Evolutionary conservation across 2,113 vertebrate genomes (phyloP).

Genomic region (Channa argus): DNA sequence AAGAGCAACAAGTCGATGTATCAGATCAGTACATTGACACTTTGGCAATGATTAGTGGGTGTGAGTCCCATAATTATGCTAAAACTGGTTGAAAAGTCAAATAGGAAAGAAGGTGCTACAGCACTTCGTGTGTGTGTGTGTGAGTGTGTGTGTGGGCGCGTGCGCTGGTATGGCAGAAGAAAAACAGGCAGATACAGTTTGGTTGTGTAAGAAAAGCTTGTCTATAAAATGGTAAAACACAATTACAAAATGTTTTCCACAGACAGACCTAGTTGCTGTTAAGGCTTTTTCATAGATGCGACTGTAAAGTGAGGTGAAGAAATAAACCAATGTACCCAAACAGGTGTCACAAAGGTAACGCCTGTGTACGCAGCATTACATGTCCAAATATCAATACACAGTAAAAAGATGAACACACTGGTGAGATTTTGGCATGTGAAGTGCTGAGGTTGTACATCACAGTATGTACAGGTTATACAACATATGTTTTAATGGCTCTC

Average conservation of each 20-base stretch:
- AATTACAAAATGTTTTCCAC: conserved; percentile 19
- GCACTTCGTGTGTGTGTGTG: conserved; percentile 13
- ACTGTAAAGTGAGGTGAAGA: conserved; percentile 50
- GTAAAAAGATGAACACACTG: conserved; percentile 35
- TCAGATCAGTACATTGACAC: conserved; percentile 37
- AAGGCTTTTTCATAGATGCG: conserved; percentile 64
- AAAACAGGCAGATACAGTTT: conserved; percentile 30
- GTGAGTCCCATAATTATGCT: conserved; percentile 17
- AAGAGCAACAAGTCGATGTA: conserved; percentile 27
- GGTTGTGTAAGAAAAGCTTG: conserved; percentile 13
- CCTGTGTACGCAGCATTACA: conserved; percentile 5
- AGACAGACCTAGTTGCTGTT: conserved; percentile 48
- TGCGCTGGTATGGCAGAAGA: conserved; percentile 50
- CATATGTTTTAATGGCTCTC: conserved; percentile 14
- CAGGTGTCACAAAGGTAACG: conserved; percentile 28
- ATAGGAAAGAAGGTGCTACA: conserved; percentile 38
- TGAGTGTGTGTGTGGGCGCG: conserved; percentile 4
- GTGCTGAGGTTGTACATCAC: conserved; percentile 48
- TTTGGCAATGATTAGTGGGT: conserved; percentile 29
- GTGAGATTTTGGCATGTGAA: conserved; percentile 65
- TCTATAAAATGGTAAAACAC: conserved; percentile 25
- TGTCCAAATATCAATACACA: background rate
- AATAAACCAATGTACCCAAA: conserved; percentile 43
- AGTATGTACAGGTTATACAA: conserved; percentile 43
- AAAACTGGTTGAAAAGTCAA: conserved; percentile 19